These are phyloP conservation scores for Oriolus oriolus DNA, from an alignment of 2,113 vertebrate species.

Conservation along the genomic window DNA sequence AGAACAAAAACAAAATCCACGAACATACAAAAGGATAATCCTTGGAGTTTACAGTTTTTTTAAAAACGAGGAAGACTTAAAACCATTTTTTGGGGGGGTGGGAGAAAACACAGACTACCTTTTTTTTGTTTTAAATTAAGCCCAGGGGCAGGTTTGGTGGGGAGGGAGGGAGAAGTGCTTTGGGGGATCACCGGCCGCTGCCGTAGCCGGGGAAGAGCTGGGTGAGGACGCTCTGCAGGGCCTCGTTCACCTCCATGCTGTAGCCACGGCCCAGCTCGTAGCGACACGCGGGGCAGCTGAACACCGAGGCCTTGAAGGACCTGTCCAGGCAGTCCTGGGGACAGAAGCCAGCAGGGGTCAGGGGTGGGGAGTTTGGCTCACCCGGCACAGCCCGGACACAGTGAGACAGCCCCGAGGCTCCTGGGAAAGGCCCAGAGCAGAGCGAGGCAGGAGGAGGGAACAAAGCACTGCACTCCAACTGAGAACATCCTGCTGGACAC, in stretches of 20 bases:
- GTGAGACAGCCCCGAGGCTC: fast-evolving
- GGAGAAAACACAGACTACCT: conserved; percentile 23
- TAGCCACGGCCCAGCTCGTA: conserved; percentile 87
- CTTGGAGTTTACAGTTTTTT: conserved; percentile 24
- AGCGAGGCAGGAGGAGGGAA: background rate
- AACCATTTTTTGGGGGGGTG: background rate
- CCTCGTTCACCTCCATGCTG: conserved; percentile 83
- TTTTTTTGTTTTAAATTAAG: conserved; percentile 63
- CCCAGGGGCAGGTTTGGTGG: background rate
- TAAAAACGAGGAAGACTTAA: conserved; percentile 31
- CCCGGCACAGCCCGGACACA: too few species aligned
- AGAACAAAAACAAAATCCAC: background rate
- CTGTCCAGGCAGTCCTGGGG: conserved; percentile 90
- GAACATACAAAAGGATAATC: background rate
- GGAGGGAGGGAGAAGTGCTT: conserved; percentile 53
- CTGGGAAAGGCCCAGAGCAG: background rate
- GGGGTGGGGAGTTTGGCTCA: fast-evolving
- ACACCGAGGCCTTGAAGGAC: conserved; percentile 91
- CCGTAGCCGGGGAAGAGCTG: conserved; percentile 96
- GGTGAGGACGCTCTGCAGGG: conserved; percentile 84
- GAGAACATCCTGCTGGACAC: background rate
- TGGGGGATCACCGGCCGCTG: conserved; percentile 85
- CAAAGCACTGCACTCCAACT: fast-evolving
- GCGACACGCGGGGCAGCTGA: conserved; percentile 93
- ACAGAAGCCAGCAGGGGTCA: background rate